phyloP scores from a whole-genome alignment of 2,113 vertebrate genomes.

The Grantiella picta region DNA sequence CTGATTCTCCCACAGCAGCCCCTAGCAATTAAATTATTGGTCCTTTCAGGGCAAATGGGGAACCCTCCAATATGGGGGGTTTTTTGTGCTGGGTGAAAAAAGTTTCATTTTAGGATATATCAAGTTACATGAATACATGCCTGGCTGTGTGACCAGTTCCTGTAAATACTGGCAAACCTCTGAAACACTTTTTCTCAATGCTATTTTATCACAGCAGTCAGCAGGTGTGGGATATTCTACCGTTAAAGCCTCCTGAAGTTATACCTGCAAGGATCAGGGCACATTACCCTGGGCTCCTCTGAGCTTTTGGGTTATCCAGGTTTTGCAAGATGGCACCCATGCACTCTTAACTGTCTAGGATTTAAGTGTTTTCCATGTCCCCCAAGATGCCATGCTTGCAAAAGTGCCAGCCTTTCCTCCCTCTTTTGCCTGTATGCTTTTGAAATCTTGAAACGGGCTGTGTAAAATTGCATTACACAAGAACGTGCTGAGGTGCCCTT shows the following conservation, averaged over 20 bases:
- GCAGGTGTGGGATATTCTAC: background rate
- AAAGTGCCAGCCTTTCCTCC: background rate
- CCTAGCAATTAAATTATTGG: background rate
- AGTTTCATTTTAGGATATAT: background rate
- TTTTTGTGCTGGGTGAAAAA: background rate
- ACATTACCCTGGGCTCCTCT: background rate
- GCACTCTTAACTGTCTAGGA: background rate
- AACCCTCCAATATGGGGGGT: fast-evolving
- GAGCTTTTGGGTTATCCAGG: background rate
- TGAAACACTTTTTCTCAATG: background rate
- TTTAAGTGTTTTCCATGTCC: background rate
- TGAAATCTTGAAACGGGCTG: background rate
- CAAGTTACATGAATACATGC: background rate
- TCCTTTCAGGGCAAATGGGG: background rate
- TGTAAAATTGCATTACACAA: background rate
- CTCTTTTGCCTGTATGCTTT: background rate
- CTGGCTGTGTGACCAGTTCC: background rate
- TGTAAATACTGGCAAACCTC: background rate
- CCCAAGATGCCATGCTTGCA: background rate
- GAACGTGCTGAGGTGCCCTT: background rate
- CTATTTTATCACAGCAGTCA: background rate
- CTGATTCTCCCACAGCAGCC: background rate
- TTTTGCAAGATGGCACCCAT: background rate
- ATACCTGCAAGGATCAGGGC: background rate
- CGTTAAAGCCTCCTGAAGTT: background rate